Conservation (phyloP, 2,888 invertebrate species). For the Eugnorisma glareosa region DNA sequence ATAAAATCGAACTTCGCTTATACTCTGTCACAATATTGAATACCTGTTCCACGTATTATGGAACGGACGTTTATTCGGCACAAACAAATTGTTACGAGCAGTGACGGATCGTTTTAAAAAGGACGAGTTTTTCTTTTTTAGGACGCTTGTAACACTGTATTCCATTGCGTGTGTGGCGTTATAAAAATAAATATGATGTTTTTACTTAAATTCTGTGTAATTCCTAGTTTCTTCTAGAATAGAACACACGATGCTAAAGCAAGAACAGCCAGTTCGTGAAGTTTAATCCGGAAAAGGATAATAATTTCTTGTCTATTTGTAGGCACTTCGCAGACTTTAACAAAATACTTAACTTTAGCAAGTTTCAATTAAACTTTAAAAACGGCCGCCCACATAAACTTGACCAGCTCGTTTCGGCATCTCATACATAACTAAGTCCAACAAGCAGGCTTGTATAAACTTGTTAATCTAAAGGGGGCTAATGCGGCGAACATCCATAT, state of each 20-base stretch:
- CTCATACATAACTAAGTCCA: slow-evolving; percentile 82
- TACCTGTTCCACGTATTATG: slow-evolving; percentile 1
- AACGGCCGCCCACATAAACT: slow-evolving; percentile 15
- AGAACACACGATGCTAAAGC: background rate
- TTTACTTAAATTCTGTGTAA: background rate
- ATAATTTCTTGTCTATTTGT: background rate
- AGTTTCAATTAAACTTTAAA: slow-evolving; percentile 29
- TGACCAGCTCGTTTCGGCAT: slow-evolving; percentile 35
- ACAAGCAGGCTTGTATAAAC: slow-evolving; percentile 76
- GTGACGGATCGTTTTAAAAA: background rate
- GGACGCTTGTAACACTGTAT: background rate
- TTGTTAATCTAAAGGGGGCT: slow-evolving; percentile 83
- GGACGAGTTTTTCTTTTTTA: background rate
- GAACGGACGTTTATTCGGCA: background rate
- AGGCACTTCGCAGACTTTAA: background rate
- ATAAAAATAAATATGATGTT: background rate
- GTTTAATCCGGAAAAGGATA: background rate
- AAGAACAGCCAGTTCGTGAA: background rate
- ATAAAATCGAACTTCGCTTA: background rate
- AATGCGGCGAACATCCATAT: slow-evolving; percentile 80
- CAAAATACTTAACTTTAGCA: background rate
- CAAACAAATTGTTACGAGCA: background rate
- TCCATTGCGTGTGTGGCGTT: background rate
- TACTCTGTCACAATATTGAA: background rate
- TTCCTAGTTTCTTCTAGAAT: background rate